Conservation (phyloP, 2,113 vertebrate species). For the Elachura formosa region DNA sequence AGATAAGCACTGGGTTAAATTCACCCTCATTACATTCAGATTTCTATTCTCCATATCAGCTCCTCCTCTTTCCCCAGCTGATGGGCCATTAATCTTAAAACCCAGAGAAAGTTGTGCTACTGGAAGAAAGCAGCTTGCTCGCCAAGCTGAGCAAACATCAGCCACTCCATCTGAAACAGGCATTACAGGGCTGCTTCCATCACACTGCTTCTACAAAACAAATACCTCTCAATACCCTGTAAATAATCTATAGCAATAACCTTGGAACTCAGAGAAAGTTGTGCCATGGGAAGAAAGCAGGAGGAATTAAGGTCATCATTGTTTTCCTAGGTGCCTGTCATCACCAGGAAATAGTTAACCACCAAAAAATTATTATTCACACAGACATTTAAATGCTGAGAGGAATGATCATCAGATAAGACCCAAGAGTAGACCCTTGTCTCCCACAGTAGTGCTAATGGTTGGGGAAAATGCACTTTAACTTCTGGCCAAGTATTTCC, state of each 20-base stretch:
- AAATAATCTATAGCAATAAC: background rate
- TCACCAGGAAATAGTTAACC: background rate
- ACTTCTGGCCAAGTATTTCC: background rate
- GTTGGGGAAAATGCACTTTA: background rate
- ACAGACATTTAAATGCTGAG: background rate
- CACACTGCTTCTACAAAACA: background rate
- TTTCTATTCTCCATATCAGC: background rate
- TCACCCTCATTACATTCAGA: background rate
- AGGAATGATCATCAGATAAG: background rate
- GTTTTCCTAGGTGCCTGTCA: background rate
- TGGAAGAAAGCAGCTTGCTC: background rate
- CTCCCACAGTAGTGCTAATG: background rate
- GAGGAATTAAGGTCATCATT: background rate
- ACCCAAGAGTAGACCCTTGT: background rate
- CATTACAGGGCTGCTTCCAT: background rate
- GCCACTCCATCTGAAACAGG: background rate
- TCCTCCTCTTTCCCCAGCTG: background rate
- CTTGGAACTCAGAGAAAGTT: background rate
- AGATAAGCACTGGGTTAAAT: background rate
- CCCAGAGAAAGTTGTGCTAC: background rate
- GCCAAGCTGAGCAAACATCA: background rate
- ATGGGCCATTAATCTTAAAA: background rate
- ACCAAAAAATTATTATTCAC: background rate
- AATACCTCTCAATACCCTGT: background rate
- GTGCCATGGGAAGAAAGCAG: background rate